These are phyloP conservation scores for Microcebus jonahi DNA, from an alignment of 2,113 vertebrate species.

Conservation along the genomic window DNA sequence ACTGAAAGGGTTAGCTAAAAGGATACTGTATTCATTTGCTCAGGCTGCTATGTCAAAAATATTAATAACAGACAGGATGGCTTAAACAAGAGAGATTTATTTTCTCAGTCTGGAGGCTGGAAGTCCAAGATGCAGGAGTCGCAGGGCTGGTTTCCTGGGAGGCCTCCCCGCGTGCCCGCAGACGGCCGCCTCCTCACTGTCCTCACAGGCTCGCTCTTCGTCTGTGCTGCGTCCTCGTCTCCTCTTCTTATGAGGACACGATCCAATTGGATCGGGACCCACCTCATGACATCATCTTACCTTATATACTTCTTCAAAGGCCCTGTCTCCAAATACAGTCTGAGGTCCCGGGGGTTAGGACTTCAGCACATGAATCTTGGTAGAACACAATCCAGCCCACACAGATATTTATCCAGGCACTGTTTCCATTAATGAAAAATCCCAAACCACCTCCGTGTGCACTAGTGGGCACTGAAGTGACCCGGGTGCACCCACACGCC, in stretches of 20 bases:
- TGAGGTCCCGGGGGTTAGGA: background rate
- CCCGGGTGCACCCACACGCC: accelerated
- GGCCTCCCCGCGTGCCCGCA: background rate
- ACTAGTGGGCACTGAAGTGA: accelerated
- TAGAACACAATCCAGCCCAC: background rate
- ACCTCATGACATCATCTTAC: background rate
- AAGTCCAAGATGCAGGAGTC: background rate
- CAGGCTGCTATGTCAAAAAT: accelerated
- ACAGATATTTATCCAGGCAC: background rate
- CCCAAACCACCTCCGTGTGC: accelerated
- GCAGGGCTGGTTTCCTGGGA: background rate
- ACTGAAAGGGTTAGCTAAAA: background rate
- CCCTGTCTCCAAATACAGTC: background rate
- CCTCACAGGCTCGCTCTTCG: accelerated
- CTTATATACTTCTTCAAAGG: background rate
- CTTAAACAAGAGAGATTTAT: background rate
- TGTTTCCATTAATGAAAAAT: background rate
- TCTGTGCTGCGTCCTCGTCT: accelerated
- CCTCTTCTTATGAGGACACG: background rate
- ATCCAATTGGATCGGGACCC: background rate
- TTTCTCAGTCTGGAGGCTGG: background rate
- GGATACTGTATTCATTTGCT: background rate
- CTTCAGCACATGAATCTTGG: background rate
- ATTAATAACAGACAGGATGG: accelerated
- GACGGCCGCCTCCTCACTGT: background rate